phyloP scores from a whole-genome alignment of 2,888 invertebrate species.

The Acronicta aceris region DNA sequence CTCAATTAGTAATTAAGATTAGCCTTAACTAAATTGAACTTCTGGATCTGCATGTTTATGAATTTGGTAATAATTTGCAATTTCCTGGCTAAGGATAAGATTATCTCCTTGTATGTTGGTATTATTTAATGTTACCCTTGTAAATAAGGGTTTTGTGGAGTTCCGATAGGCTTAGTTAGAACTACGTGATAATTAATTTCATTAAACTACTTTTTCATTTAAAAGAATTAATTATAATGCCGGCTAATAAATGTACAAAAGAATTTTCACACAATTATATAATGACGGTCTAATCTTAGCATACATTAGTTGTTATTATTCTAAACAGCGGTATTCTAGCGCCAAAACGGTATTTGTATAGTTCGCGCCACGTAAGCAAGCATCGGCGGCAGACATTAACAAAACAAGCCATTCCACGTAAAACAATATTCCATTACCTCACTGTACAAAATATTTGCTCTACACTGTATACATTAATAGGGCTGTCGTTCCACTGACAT shows the following conservation, averaged over 20 bases:
- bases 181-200: no score
- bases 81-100: conserved; percentile 1
- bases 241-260: no score
- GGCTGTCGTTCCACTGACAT: conserved; percentile 34
- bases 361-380: conserved; percentile 36
- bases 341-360: conserved; percentile 44
- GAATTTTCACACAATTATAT: not conserved
- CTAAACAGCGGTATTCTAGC: conserved; percentile 41
- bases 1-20: conserved; percentile 56
- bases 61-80: conserved; percentile 17
- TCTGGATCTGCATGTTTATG: conserved; percentile 23
- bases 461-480: conserved; percentile 52
- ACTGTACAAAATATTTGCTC: conserved; percentile 72
- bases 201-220: no score
- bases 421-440: conserved; percentile 67
- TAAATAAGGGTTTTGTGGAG: not conserved
- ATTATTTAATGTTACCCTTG: not conserved
- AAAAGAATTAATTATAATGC: no score
- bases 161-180: no score
- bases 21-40: conserved; percentile 26
- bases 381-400: conserved; percentile 40
- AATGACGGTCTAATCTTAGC: conserved; percentile 12
- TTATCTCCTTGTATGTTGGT: not conserved
- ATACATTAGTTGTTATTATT: conserved; percentile 37
- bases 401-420: conserved; percentile 59